Base-by-base conservation (phyloP, 2,888 invertebrate species). In the Mythimna lalbum region DNA sequence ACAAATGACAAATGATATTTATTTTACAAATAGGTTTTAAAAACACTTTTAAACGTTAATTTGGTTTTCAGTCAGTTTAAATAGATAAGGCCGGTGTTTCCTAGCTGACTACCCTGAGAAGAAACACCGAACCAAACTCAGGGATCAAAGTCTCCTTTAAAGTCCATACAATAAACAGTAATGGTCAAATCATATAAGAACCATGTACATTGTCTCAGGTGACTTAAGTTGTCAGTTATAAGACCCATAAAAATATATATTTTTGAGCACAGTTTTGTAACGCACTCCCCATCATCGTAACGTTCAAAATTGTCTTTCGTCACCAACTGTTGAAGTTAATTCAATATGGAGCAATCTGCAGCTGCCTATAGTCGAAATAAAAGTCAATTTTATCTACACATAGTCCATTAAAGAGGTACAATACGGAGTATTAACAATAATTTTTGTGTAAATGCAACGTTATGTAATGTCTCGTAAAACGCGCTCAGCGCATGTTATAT, bases 391-490 rank as follows among this genome's bases (percentile, higher is more conserved):
- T 43, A 61, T 70, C 52, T 63, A 52, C 60, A 78, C 57, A 62
- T 27, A 43, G 52, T 12, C 61, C 65, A 78, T 57, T 71, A 76
- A 78, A 63, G 52, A 66, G 61, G 49, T 64, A 77, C 81, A 81
- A 81, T 81, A 52, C 47, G 17, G 31, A 57, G 33, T 63, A 60
- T 80, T 76, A 81, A 76, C 71, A 52, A 76, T 63, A 4, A 56
- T 71, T 66, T 71, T 81, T 31, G 63, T 62, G 63, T 81, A 63
- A 76, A 78, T 67, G 71, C 53, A 56, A n/a, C 49, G 12, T 78
- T 71, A 62, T 53, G 49, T 57, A 78, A 78, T 57, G 71, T 52
- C 77, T 78, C 55, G 71, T 81, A 71, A 81, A 78, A 71, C 77
- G 76, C 27, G 31, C 47, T 62, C 52, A 63, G 65, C 36, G 49